phyloP scores from a whole-genome alignment of 2,113 vertebrate species.

The Podarcis raffonei region DNA sequence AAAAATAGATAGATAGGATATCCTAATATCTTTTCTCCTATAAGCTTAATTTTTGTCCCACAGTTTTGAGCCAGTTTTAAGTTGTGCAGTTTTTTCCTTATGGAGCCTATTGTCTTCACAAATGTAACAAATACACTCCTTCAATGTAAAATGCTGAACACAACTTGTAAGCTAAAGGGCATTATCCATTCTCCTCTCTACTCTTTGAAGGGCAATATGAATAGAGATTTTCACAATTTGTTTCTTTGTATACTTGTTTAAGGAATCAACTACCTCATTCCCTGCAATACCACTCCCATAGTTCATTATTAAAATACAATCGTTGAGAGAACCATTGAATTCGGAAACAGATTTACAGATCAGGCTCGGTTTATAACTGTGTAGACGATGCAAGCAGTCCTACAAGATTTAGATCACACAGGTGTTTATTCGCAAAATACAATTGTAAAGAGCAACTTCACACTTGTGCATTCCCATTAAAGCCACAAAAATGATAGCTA shows the following conservation, averaged over 20 bases:
- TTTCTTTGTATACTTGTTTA: conserved; percentile 49
- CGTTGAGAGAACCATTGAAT: conserved; percentile 16
- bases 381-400: background rate
- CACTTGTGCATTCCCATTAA: background rate
- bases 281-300: background rate
- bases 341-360: background rate
- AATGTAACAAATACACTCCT: background rate
- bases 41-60: background rate
- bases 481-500: background rate
- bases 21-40: too few species aligned
- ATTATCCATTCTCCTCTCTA: conserved; percentile 25
- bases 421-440: background rate
- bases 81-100: background rate
- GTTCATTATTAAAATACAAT: background rate
- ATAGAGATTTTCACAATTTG: conserved; percentile 46
- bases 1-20: too few species aligned
- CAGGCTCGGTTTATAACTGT: background rate
- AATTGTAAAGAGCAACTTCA: background rate
- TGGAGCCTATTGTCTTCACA: conserved; percentile 28
- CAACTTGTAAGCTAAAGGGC: conserved; percentile 54
- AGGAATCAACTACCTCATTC: conserved; percentile 31
- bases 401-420: background rate
- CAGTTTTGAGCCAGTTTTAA: background rate
- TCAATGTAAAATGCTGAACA: conserved; percentile 24
- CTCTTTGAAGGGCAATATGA: conserved; percentile 38